A percentile compares a stretch with the other conserved stretches of the same genome.
phyloP scores from a whole-genome alignment of 2,113 vertebrate species.

The Macrotis lagotis region DNA sequence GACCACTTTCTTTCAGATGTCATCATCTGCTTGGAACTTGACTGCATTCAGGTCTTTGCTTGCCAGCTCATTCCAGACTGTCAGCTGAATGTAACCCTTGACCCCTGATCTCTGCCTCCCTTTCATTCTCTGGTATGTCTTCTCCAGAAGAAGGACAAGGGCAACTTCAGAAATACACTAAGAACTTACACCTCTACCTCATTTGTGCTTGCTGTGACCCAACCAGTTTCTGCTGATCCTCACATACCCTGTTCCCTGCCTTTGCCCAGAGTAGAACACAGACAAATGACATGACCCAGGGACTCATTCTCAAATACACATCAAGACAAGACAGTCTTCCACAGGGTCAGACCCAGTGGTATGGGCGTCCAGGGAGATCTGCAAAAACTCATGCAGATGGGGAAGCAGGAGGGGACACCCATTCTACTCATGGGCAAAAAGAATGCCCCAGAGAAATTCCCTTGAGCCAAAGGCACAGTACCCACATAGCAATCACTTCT shows the following conservation, averaged over 20 bases:
- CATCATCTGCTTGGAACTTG: not conserved
- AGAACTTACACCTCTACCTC: not conserved
- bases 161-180: not conserved
- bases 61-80: not conserved
- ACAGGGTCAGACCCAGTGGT: not conserved
- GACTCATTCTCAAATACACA: not conserved
- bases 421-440: not conserved
- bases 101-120: not conserved
- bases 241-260: not conserved
- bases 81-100: not conserved
- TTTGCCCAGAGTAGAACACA: not conserved
- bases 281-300: not conserved
- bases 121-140: not conserved
- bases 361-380: not conserved
- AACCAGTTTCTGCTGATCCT: not conserved
- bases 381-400: not conserved
- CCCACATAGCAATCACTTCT: not conserved
- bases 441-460: not conserved
- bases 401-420: not conserved
- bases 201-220: not conserved
- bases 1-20: not conserved
- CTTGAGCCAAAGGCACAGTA: not conserved
- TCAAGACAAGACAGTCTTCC: not conserved
- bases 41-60: not conserved
- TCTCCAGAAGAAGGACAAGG: not conserved